Percentiles rank a stretch among this genome's conserved stretches.
phyloP scores from a whole-genome alignment of 2,797 vertebrate species.

The Gymnoscopelus braueri region DNA sequence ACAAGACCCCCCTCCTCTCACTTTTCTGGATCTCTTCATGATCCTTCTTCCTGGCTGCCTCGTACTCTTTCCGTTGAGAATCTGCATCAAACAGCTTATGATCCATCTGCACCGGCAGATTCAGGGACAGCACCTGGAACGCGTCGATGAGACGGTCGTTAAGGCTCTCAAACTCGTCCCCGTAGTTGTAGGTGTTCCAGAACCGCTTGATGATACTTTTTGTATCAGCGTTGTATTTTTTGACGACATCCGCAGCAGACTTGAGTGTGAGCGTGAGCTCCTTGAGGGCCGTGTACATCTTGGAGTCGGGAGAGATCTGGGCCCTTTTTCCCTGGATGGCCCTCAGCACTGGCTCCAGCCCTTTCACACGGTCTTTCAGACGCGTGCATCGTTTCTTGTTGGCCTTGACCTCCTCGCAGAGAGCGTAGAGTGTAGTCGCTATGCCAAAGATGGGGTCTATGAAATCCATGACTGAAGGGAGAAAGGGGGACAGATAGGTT shows the following conservation, averaged over 20 bases:
- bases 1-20: too few relatives aligned
- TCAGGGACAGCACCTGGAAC: too few relatives aligned
- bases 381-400: constrained; percentile 84
- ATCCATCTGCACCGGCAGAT: too few relatives aligned
- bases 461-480: constrained; percentile 72
- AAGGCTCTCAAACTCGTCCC: constrained; percentile 87
- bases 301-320: not conserved
- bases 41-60: too few relatives aligned
- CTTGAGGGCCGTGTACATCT: constrained; percentile 57
- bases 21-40: too few relatives aligned
- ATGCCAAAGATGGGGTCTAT: constrained; percentile 65
- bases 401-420: constrained; percentile 81
- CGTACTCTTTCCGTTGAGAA: too few relatives aligned
- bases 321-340: constrained; percentile 52
- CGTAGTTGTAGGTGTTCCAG: constrained; percentile 58
- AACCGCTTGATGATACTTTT: constrained; percentile 68
- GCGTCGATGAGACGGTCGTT: too few relatives aligned
- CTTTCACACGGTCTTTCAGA: constrained; percentile 70
- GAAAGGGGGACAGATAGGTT: not conserved
- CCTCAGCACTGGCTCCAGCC: constrained; percentile 74
- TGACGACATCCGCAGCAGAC: constrained; percentile 72
- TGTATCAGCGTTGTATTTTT: constrained; percentile 70
- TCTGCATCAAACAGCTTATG: too few relatives aligned
- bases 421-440: constrained; percentile 68
- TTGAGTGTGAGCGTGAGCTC: constrained; percentile 74